Evolutionary conservation across 2,797 vertebrate genomes (phyloP), one percentile per base, ranked within the genome.

Genomic region (Sylvia borin): DNA sequence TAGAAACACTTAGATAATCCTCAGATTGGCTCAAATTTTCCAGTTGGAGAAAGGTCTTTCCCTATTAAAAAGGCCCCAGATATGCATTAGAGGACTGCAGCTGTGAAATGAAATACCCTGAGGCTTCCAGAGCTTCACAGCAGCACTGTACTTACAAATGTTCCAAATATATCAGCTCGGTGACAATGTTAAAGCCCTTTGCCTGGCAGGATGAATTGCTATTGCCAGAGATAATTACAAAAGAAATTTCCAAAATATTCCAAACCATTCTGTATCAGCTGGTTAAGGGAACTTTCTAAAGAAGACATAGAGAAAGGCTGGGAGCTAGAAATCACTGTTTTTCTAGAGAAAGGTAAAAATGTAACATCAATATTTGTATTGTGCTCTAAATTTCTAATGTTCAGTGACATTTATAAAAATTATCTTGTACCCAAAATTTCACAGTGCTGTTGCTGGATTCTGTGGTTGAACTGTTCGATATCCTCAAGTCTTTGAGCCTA

Each of bases 1-100:
- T 79, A 94, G 75, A 85, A 95, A 92, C 76, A 85, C 61, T 71
- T 57, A 78, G 66, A 66, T 87, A 87, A 86, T 78, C 90, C 90
- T 82, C 47, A 85, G 18, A 75, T 80, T 72, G 58, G 26, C 55
- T 91, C 91, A 91, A 38, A 66, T 85, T 83, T 96, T 94, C 27
- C 68, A 90, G 31, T 0, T 77, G 47, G 45, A 66, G 42, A 78
- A 93, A 85, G 48, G 42, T 40, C 48, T 81, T 62, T 61, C 53
- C 10, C 66, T 78, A 58, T 68, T 89, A 42, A 77, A 84, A 82
- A 25, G 14, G 50, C 13, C 18, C 17, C 32, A 67, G 57, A 64
- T 82, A 55, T 17, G 57, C 32, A 64, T 86, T 57, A 85, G 45
- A 84, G 64, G 45, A n/a, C 8, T 0, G 0, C 60, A 77, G 42